Evolutionary conservation across 2,888 invertebrate genomes (phyloP).

Genomic region (Heliconius aoede): DNA sequence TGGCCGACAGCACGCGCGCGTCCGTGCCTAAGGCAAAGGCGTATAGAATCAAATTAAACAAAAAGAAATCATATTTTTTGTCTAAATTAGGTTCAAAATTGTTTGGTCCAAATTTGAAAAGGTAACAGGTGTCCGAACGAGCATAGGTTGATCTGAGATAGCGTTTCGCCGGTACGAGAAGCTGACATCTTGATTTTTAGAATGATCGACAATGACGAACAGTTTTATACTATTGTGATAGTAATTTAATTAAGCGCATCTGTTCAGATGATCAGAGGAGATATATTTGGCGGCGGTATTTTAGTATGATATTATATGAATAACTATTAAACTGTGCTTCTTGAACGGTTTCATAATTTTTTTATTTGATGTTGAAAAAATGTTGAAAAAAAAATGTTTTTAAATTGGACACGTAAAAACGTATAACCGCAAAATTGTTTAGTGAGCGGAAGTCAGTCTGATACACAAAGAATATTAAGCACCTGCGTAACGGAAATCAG

Average conservation of each 20-base stretch:
- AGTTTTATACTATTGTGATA: conserved; percentile 50
- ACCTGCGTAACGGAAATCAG: conserved; percentile 42
- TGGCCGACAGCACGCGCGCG: conserved; percentile 61
- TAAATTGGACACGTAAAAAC: conserved; percentile 24
- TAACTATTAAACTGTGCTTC: neutral
- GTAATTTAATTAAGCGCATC: conserved; percentile 67
- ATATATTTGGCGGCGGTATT: conserved; percentile 26
- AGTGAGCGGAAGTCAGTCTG: conserved; percentile 34
- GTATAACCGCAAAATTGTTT: conserved; percentile 31
- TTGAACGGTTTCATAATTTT: neutral
- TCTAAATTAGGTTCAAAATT: conserved; percentile 34
- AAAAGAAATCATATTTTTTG: conserved; percentile 25
- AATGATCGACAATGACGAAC: conserved; percentile 57
- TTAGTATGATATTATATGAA: neutral
- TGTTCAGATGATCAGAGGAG: conserved; percentile 25
- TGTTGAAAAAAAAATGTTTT: conserved; percentile 1
- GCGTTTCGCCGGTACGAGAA: conserved; percentile 55
- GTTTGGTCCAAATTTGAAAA: conserved; percentile 16
- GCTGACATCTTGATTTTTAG: conserved; percentile 67
- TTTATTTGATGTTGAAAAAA: neutral
- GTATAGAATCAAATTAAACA: conserved; percentile 44
- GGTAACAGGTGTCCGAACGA: conserved; percentile 50
- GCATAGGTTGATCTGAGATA: conserved; percentile 56
- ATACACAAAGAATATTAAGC: conserved; percentile 36
- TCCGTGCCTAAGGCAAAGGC: conserved; percentile 56